phyloP scores from a whole-genome alignment of 2,888 invertebrate genomes.

The Callimorpha dominula region DNA sequence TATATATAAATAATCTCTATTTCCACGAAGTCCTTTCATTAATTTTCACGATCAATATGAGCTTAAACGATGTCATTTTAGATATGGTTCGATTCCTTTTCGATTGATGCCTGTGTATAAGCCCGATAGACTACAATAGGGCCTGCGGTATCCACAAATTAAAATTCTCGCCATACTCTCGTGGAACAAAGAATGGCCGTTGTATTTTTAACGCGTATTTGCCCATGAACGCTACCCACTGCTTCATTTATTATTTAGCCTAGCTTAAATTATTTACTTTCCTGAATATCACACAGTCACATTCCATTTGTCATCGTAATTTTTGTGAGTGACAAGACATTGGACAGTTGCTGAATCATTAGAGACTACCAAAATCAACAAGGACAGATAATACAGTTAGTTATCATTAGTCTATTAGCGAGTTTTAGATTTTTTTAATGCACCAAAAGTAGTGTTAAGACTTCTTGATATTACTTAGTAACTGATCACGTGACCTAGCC shows the following conservation, averaged over 20 bases:
- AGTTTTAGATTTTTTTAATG: neutral
- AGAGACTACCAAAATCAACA: neutral
- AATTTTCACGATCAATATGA: neutral
- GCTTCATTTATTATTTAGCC: slow-evolving; percentile 32
- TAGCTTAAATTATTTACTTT: slow-evolving; percentile 26
- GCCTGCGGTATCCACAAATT: slow-evolving; percentile 51
- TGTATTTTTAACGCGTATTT: slow-evolving; percentile 49
- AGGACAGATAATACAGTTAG: neutral
- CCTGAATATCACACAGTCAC: slow-evolving; percentile 9
- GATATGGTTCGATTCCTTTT: slow-evolving; percentile 23
- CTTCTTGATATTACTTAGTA: neutral
- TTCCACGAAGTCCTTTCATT: neutral
- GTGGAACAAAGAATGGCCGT: slow-evolving; percentile 49
- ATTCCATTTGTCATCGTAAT: neutral
- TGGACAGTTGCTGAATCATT: slow-evolving; percentile 10
- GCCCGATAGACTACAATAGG: slow-evolving; percentile 45
- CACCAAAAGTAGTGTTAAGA: neutral
- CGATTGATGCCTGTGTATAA: slow-evolving; percentile 34
- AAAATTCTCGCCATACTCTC: slow-evolving; percentile 50
- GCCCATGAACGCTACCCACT: slow-evolving; percentile 40
- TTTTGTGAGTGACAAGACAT: slow-evolving; percentile 7
- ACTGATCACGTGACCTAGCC: neutral
- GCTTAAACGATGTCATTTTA: neutral
- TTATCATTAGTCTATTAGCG: neutral
- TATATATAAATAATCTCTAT: no score